These are phyloP conservation scores for Astropecten irregularis DNA, from an alignment of 53 echinoderm and acorn worm species.

Conservation along the genomic window DNA sequence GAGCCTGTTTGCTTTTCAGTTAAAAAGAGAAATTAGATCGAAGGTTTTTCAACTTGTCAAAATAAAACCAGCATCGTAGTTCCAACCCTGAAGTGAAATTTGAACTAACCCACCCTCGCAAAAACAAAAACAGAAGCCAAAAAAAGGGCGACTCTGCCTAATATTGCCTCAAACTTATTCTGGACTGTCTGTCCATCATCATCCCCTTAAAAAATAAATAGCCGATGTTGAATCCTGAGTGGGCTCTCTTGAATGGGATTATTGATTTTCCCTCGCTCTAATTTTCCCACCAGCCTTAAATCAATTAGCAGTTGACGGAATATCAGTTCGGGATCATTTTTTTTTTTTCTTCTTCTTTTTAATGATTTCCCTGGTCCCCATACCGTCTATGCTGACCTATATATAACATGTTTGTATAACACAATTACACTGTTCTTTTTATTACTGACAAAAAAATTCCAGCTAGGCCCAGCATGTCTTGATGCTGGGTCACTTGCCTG, in stretches of 20 bases:
- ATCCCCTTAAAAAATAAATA: background rate
- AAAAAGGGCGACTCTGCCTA: no score
- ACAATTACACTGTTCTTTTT: constrained; percentile 34
- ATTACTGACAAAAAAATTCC: background rate
- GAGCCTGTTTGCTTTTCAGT: no score
- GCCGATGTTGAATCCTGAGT: background rate
- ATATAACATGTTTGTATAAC: constrained; percentile 41
- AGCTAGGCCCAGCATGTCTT: constrained; percentile 16
- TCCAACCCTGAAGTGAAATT: no score
- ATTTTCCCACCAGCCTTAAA: constrained; percentile 22
- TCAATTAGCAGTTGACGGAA: constrained; percentile 25
- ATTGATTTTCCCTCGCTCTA: constrained; percentile 34
- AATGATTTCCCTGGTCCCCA: background rate
- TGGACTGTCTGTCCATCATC: no score
- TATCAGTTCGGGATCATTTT: constrained; percentile 26
- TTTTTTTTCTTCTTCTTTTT: background rate
- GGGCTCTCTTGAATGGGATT: background rate
- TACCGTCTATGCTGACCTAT: constrained; percentile 34
- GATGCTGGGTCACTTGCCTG: constrained; percentile 5
- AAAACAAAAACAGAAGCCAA: no score
- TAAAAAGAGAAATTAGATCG: no score
- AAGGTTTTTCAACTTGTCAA: no score
- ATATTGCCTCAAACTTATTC: no score
- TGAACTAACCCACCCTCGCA: no score
- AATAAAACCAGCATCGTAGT: no score